Conservation (phyloP, 1,140 invertebrate genomes). For the Brachystomella parvula region DNA sequence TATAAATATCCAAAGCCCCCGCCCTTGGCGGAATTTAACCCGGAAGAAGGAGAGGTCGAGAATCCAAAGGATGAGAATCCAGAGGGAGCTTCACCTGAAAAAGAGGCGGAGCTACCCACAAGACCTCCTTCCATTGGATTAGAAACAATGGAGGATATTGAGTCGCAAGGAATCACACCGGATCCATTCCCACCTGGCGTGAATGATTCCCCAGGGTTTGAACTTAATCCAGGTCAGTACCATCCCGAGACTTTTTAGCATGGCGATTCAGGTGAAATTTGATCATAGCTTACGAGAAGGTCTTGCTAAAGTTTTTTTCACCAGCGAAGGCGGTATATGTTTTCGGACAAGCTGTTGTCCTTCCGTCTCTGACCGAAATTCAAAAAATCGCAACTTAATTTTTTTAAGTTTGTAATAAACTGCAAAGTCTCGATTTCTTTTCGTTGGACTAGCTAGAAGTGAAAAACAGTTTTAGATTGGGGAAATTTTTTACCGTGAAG, state of each 20-base stretch:
- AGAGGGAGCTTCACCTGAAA: not conserved
- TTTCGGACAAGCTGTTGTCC: too few species aligned
- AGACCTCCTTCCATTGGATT: not conserved
- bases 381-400: too few species aligned
- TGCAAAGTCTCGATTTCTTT: too few species aligned
- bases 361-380: too few species aligned
- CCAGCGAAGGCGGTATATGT: too few species aligned
- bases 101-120: constrained; percentile 8
- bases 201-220: not conserved
- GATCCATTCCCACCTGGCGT: not conserved
- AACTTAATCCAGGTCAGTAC: not conserved
- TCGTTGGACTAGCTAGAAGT: too few species aligned
- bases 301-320: too few species aligned
- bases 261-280: constrained; percentile 42
- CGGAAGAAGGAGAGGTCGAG: not conserved
- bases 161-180: not conserved
- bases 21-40: not conserved
- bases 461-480: too few species aligned
- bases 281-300: too few species aligned
- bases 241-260: constrained; percentile 22
- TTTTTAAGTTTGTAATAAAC: too few species aligned
- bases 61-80: not conserved
- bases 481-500: too few species aligned
- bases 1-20: constrained; percentile 2
- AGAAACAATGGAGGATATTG: constrained; percentile 11